Conservation (phyloP, 2,113 vertebrate genomes). For the Chrysochloris asiatica region DNA sequence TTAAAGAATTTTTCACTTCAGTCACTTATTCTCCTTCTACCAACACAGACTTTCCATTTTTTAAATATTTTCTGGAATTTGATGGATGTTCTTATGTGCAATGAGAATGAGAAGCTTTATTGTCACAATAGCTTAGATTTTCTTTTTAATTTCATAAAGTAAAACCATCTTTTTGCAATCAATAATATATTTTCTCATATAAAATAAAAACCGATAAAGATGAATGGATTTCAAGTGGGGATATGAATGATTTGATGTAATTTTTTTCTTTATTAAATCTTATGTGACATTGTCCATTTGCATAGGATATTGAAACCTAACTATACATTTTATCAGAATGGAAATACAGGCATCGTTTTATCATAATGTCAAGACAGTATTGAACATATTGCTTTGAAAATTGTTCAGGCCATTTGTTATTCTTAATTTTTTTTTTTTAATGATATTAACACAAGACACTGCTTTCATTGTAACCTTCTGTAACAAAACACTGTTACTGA, state of each 20-base stretch:
- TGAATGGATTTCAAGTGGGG: constrained; percentile 31
- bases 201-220: constrained; percentile 48
- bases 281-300: constrained; percentile 1
- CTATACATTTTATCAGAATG: no score
- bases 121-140: not conserved
- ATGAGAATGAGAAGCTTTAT: not conserved
- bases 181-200: not conserved
- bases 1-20: not conserved
- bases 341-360: no score
- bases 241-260: constrained; percentile 10
- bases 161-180: not conserved
- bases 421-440: constrained; percentile 47
- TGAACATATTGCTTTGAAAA: constrained; percentile 52
- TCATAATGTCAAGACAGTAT: constrained; percentile 29
- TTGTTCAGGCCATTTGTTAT: constrained; percentile 42
- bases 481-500: constrained; percentile 63
- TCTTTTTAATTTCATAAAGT: constrained; percentile 42
- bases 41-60: not conserved
- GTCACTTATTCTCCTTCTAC: not conserved
- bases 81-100: not conserved
- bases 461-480: constrained; percentile 66
- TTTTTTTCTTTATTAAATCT: constrained; percentile 11
- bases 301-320: constrained; percentile 52
- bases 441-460: constrained; percentile 45
- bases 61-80: not conserved